phyloP scores from a whole-genome alignment of 2,888 invertebrate species.

The Myopa tessellatipennis region DNA sequence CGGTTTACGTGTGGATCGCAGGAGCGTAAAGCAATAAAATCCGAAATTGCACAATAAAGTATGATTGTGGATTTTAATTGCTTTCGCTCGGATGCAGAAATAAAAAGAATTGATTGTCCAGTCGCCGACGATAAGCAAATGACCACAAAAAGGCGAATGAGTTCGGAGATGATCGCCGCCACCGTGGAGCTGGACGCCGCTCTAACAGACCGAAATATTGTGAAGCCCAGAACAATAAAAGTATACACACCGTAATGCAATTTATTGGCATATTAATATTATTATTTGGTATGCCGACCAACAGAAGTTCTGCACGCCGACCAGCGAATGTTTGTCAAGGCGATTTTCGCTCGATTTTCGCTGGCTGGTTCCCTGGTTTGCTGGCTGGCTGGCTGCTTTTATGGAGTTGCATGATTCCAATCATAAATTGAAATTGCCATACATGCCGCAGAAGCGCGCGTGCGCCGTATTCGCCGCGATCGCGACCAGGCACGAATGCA shows the following conservation, averaged over 20 bases:
- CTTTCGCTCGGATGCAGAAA: neutral
- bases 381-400: slow-evolving; percentile 18
- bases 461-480: slow-evolving; percentile 7
- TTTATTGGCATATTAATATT: slow-evolving; percentile 23
- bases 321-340: neutral
- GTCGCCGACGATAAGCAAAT: slow-evolving; percentile 19
- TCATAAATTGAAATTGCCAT: slow-evolving; percentile 49
- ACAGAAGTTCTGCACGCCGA: neutral
- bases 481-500: neutral
- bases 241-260: slow-evolving; percentile 13
- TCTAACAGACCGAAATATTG: neutral
- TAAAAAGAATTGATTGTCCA: slow-evolving; percentile 1
- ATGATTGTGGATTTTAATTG: slow-evolving; percentile 24
- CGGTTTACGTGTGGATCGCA: neutral
- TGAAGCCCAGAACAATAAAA: slow-evolving; percentile 16
- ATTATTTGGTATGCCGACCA: neutral
- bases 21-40: slow-evolving; percentile 11
- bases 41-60: slow-evolving; percentile 18
- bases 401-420: slow-evolving; percentile 49
- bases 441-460: slow-evolving; percentile 2
- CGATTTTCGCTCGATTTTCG: neutral
- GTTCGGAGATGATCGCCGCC: slow-evolving; percentile 8
- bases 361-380: neutral
- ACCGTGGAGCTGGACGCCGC: neutral
- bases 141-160: slow-evolving; percentile 2